Evolutionary conservation across 2,888 invertebrate species (phyloP), one percentile per base, ranked within the genome.

Genomic region (Temnothorax ravouxi): DNA sequence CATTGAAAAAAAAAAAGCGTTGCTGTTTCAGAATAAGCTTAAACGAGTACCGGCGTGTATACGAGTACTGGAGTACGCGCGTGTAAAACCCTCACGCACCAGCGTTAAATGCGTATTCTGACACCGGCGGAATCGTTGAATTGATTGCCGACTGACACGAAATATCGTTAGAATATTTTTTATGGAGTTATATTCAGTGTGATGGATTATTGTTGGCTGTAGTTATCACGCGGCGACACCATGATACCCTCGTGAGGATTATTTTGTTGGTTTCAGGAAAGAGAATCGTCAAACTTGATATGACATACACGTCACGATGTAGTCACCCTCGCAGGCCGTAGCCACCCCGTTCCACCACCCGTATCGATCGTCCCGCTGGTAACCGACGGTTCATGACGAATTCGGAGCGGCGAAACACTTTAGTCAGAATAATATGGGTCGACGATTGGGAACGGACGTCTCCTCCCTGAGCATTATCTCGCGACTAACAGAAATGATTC

Each of bases 351-450:
- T 66, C 47, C 44, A 41, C 54, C 41, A 29, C 54, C 11, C 13
- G 41, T 67, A 77, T 77, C 34, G 77, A 77, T 77, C 52, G 25
- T 25, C 54, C 29, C 59, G 59, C 2, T 38, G 47, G 50, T 21
- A 34, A 18, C 15, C 34, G 47, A 56, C 15, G 8, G 8, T 25
- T 59, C 18, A 38, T 41, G 18, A 77, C 4, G 18, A 6, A 59
- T 29, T 44, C 11, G 5, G 2, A 11, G 29, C 3, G 18, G 3
- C 15, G 25, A 6, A 56, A 38, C 29, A 44, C 75, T 21, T 34
- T 21, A 56, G n/a, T 71, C 34, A 18, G 44, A 13, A 44, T 6
- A 25, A 29, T 77, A 56, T 3, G 3, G 62, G 1, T n/a, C 25
- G 21, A 18, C n/a, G 11, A 34, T 38, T 47, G 21, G 13, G 56